A percentile compares a stretch with the other conserved stretches of the same genome.
These are phyloP conservation scores for Clupea harengus DNA, from an alignment of 2,113 vertebrate genomes.

Conservation along the genomic window DNA sequence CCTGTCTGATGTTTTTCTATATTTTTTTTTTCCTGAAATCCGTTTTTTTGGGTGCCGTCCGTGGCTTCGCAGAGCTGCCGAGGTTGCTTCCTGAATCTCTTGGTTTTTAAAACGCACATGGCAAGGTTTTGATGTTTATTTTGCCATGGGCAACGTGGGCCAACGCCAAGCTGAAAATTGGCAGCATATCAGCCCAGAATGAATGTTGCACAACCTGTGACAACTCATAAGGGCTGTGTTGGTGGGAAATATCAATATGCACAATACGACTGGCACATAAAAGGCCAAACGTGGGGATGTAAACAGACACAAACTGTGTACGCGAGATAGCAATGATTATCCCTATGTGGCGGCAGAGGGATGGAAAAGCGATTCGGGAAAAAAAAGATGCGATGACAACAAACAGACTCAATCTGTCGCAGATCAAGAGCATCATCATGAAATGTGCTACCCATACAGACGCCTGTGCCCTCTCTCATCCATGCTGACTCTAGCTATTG, in stretches of 20 bases:
- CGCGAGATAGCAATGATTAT: constrained; percentile 45
- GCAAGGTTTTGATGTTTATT: constrained; percentile 46
- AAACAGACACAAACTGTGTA: constrained; percentile 50
- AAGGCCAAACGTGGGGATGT: constrained; percentile 43
- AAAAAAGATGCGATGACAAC: constrained; percentile 18
- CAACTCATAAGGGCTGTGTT: constrained; percentile 51
- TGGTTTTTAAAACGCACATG: constrained; percentile 29
- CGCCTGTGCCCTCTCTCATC: not conserved
- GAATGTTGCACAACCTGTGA: constrained; percentile 53
- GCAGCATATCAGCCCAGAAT: constrained; percentile 45
- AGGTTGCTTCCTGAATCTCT: constrained; percentile 31
- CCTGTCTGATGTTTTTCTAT: constrained; percentile 8
- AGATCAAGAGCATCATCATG: not conserved
- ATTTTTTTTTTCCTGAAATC: not conserved
- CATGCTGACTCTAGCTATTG: not conserved
- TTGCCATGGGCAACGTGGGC: constrained; percentile 37
- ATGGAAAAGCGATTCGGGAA: constrained; percentile 16
- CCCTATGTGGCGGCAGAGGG: constrained; percentile 17
- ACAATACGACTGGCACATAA: constrained; percentile 43
- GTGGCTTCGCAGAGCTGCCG: constrained; percentile 10
- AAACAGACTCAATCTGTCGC: constrained; percentile 16
- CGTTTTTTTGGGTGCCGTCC: constrained; percentile 20
- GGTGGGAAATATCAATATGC: constrained; percentile 52
- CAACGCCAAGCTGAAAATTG: constrained; percentile 46
- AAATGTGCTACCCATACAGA: not conserved